Conservation (phyloP, 2,113 vertebrate genomes). For the Podiceps cristatus region DNA sequence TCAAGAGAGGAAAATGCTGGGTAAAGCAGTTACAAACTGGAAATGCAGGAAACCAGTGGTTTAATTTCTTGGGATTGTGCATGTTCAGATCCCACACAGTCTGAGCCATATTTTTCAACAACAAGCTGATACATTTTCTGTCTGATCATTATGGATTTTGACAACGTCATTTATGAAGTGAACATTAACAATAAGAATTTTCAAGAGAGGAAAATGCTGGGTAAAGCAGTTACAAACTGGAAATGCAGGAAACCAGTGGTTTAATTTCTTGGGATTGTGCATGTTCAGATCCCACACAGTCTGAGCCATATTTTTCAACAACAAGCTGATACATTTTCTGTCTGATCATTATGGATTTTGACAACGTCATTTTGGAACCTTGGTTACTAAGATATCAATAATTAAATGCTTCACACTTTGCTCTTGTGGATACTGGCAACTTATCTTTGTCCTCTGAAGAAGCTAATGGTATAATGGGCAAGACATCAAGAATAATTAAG, state of each 20-base stretch:
- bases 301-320: background rate
- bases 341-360: conserved; percentile 76
- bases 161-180: conserved; percentile 69
- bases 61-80: background rate
- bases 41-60: background rate
- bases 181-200: conserved; percentile 9
- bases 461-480: conserved; percentile 81
- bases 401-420: conserved; percentile 81
- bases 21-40: background rate
- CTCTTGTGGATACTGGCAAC: conserved; percentile 76
- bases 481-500: conserved; percentile 82
- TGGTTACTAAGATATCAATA: conserved; percentile 82
- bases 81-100: background rate
- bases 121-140: conserved; percentile 58
- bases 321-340: conserved; percentile 58
- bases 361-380: conserved; percentile 76
- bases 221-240: background rate
- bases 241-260: background rate
- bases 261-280: background rate
- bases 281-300: background rate
- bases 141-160: conserved; percentile 76
- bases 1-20: background rate
- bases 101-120: background rate
- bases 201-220: background rate
- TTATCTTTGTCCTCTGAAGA: conserved; percentile 78